Base-by-base conservation (phyloP, 2,113 vertebrate species). In the Orthonyx spaldingii region DNA sequence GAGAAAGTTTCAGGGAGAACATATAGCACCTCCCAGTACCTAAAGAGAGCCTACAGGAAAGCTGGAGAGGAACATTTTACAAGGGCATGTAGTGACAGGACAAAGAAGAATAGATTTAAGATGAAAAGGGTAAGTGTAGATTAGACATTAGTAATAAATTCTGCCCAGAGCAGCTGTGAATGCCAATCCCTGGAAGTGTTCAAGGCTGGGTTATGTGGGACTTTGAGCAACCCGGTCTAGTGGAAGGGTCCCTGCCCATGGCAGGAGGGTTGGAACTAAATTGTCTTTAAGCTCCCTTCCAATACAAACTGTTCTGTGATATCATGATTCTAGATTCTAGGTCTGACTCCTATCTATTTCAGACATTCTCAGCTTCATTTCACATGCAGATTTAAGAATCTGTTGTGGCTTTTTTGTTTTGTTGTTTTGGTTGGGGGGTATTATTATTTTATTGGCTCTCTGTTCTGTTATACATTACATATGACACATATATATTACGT, bases 341-440 rank as follows among this genome's bases (percentile, higher is more conserved):
- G 7, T 84, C 56, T 76, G 30, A 63, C 16, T 82, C 9, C n/a
- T 65, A 23, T 30, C 26, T 41, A 32, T 82, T 85, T 87, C 81
- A 89, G 63, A 52, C 16, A 56, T 16, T 60, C 30, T 44, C 9
- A 41, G 8, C 44, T 77, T 91, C 15, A 53, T 64, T 87, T 76
- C 57, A 59, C 15, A 30, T 52, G 35, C 11, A 89, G 60, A 75
- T 82, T 84, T 94, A 82, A 82, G 35, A 78, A 75, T 63, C 28
- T 82, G 7, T 39, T 88, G 24, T 37, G 28, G 6, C 6, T 91
- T 70, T 10, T 75, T 81, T 37, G 4, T 53, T 78, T 70, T 9
- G 47, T 35, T 82, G 37, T 35, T 81, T 87, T 39, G 2, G 0
- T 53, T 61, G 15, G 0, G 3, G 0, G 1, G 0, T 13, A 49